Evolutionary conservation across 2,888 invertebrate genomes (phyloP).

Genomic region (Alloscopus bannaensis): DNA sequence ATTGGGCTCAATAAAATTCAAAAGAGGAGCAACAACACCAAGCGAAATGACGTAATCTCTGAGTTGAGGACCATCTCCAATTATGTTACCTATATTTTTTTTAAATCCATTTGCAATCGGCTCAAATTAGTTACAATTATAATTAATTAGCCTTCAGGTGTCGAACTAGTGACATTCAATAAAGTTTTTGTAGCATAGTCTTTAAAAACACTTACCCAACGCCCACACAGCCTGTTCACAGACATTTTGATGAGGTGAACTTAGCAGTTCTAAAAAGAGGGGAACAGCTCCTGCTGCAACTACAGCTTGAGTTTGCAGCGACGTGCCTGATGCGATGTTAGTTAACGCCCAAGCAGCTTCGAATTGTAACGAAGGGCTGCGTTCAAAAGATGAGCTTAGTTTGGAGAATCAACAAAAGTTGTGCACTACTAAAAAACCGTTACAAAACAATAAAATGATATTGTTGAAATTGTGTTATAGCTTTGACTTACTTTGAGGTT

Average conservation of each 20-base stretch:
- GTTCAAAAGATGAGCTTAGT: too few relatives aligned
- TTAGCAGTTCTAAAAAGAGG: slow-evolving; percentile 84
- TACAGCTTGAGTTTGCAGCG: slow-evolving; percentile 92
- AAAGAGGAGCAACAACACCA: slow-evolving; percentile 84
- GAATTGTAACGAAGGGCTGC: slow-evolving; percentile 89
- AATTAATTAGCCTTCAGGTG: not conserved
- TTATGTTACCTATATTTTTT: slow-evolving; percentile 86
- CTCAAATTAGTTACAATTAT: too few relatives aligned
- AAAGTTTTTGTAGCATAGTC: not conserved
- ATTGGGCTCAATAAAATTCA: slow-evolving; percentile 77
- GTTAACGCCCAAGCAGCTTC: slow-evolving; percentile 99
- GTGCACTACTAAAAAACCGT: too few relatives aligned
- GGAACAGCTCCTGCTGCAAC: slow-evolving; percentile 90
- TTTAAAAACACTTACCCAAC: slow-evolving; percentile 80
- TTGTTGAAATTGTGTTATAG: slow-evolving; percentile 4
- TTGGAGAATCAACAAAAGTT: slow-evolving; percentile 21
- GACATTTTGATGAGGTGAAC: slow-evolving; percentile 82
- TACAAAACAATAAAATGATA: too few relatives aligned
- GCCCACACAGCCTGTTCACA: slow-evolving; percentile 98
- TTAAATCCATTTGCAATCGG: too few relatives aligned
- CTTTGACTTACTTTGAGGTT: slow-evolving; percentile 67
- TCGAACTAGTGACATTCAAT: not conserved
- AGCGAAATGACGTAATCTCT: slow-evolving; percentile 88
- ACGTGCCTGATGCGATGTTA: slow-evolving; percentile 96
- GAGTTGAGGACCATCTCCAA: slow-evolving; percentile 89